Evolutionary conservation across 2,888 invertebrate species (phyloP).

Genomic region (Drosophila merina): DNA sequence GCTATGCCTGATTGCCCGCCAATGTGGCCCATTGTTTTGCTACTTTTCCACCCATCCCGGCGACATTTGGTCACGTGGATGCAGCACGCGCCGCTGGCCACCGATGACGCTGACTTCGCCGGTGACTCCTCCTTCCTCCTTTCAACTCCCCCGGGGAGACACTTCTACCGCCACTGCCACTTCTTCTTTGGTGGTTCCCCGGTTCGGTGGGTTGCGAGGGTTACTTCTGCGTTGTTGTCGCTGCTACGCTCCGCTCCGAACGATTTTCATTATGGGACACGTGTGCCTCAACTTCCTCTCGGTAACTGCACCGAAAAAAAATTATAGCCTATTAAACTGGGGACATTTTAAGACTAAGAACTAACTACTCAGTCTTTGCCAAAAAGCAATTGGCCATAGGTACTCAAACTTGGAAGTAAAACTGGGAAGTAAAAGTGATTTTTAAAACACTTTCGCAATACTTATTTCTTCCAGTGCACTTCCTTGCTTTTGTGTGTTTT

Average conservation of each 20-base stretch:
- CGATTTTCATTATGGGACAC: constrained; percentile 71
- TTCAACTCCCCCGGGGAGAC: constrained; percentile 61
- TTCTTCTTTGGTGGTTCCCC: constrained; percentile 4
- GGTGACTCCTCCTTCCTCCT: constrained; percentile 38
- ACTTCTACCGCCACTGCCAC: constrained; percentile 45
- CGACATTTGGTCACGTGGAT: constrained; percentile 77
- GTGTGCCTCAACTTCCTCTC: constrained; percentile 52
- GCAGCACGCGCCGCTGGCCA: constrained; percentile 54
- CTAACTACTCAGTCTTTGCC: too few relatives aligned
- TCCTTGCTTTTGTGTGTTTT: not conserved
- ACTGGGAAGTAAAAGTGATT: too few relatives aligned
- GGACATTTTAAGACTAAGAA: too few relatives aligned
- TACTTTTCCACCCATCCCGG: constrained; percentile 40
- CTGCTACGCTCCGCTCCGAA: constrained; percentile 55
- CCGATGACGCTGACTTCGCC: constrained; percentile 60
- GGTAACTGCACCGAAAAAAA: constrained; percentile 11
- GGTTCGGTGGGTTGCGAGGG: constrained; percentile 9
- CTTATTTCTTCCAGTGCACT: constrained; percentile 18
- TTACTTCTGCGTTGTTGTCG: constrained; percentile 16
- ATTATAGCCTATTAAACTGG: not conserved
- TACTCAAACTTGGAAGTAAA: too few relatives aligned
- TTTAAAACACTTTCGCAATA: too few relatives aligned
- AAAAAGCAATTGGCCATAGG: too few relatives aligned
- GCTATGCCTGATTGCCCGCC: constrained; percentile 66
- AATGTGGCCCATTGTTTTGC: constrained; percentile 71